Percentiles rank a stretch among this genome's conserved stretches.
Evolutionary conservation across 1,140 invertebrate species (phyloP).

Genomic region (Trinorchestia longiramus): DNA sequence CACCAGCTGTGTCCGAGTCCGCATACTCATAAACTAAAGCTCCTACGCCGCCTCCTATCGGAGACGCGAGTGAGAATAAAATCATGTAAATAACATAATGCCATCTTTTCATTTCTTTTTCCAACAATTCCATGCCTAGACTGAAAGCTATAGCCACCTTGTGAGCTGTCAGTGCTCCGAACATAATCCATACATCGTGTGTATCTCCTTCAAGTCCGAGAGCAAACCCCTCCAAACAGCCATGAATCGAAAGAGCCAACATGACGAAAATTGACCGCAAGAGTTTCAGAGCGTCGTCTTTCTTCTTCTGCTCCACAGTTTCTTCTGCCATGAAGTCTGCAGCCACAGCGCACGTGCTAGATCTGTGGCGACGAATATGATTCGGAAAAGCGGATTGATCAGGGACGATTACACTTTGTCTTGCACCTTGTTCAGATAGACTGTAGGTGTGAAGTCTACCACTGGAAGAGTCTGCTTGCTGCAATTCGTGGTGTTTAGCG

Average conservation of each 20-base stretch:
- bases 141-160: constrained; percentile 74
- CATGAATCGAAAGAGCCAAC: constrained; percentile 77
- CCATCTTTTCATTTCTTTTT: not conserved
- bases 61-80: constrained; percentile 65
- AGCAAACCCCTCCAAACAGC: constrained; percentile 80
- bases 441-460: constrained; percentile 37
- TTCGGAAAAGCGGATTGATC: not conserved
- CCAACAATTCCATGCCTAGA: constrained; percentile 70
- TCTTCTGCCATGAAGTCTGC: not conserved
- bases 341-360: not conserved
- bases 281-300: constrained; percentile 59
- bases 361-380: not conserved
- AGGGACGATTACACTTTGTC: not conserved
- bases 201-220: constrained; percentile 80
- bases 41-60: constrained; percentile 58
- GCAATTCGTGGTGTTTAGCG: constrained; percentile 24
- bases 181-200: constrained; percentile 73
- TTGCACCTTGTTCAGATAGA: constrained; percentile 24
- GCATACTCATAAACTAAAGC: constrained; percentile 54
- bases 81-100: constrained; percentile 58
- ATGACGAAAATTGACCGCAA: constrained; percentile 73
- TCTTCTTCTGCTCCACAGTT: constrained; percentile 1
- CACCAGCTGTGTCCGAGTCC: constrained; percentile 43
- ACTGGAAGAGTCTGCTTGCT: constrained; percentile 30
- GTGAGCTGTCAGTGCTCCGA: constrained; percentile 73